phyloP scores from a whole-genome alignment of 2,797 vertebrate genomes.

The Adelosebastes latens region DNA sequence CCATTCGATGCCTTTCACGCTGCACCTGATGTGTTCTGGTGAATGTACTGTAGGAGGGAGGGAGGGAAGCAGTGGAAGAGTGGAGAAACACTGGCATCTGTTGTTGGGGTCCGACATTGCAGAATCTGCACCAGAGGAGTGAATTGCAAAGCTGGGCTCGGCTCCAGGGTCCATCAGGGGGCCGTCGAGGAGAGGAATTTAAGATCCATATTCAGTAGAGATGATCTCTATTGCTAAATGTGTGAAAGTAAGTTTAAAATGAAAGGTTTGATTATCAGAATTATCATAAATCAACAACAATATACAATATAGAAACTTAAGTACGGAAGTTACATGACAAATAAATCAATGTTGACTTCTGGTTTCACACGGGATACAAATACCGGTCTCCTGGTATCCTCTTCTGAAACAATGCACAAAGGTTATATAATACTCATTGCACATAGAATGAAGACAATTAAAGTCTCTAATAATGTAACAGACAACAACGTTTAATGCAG shows the following conservation, averaged over 20 bases:
- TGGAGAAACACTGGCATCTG: constrained; percentile 66
- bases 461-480: neutral
- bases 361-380: no score
- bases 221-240: no score
- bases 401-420: no score
- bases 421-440: neutral
- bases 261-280: neutral
- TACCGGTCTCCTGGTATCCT: no score
- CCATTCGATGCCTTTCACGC: neutral
- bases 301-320: no score
- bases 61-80: neutral
- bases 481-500: neutral
- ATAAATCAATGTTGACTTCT: no score
- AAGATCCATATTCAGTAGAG: no score
- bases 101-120: constrained; percentile 27
- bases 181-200: neutral
- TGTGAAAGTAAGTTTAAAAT: neutral
- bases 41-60: neutral
- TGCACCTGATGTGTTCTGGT: neutral
- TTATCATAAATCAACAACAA: no score
- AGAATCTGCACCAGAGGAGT: neutral
- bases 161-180: neutral
- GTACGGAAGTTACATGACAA: no score
- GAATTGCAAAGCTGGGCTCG: neutral
- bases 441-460: neutral